Conservation (phyloP, 2,888 invertebrate genomes). For the Hyposoter didymator region DNA sequence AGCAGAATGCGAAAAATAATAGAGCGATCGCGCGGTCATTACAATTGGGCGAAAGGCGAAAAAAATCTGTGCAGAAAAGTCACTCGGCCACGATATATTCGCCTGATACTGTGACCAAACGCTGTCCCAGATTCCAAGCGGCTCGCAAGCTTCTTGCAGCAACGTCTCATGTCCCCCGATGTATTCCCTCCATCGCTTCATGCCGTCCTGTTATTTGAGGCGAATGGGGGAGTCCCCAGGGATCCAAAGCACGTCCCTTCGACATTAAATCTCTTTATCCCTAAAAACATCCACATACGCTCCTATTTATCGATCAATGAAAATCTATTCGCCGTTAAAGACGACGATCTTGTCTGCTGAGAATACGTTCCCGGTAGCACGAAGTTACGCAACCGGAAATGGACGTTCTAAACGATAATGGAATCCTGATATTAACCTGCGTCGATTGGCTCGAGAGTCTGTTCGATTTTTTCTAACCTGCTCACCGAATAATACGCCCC, state of each 20-base stretch:
- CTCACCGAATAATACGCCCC: not conserved
- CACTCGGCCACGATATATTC: conserved; percentile 60
- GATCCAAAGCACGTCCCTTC: conserved; percentile 71
- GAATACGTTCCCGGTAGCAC: conserved; percentile 70
- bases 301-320: not conserved
- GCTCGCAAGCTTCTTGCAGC: conserved; percentile 49
- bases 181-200: conserved; percentile 64
- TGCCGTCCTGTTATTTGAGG: conserved; percentile 77
- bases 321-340: not conserved
- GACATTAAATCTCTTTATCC: conserved; percentile 15
- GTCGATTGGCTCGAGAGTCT: conserved; percentile 35
- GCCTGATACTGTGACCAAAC: conserved; percentile 76
- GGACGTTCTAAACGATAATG: conserved; percentile 67
- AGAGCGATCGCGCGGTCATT: not conserved
- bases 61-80: not conserved
- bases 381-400: conserved; percentile 65
- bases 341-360: conserved; percentile 19
- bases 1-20: not conserved
- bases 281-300: not conserved
- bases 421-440: conserved; percentile 67
- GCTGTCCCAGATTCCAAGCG: conserved; percentile 71
- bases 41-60: not conserved
- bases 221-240: conserved; percentile 79
- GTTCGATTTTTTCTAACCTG: conserved; percentile 21
- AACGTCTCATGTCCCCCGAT: conserved; percentile 36